Base-by-base conservation (phyloP, 2,888 invertebrate genomes). In the Chouioia cunea region DNA sequence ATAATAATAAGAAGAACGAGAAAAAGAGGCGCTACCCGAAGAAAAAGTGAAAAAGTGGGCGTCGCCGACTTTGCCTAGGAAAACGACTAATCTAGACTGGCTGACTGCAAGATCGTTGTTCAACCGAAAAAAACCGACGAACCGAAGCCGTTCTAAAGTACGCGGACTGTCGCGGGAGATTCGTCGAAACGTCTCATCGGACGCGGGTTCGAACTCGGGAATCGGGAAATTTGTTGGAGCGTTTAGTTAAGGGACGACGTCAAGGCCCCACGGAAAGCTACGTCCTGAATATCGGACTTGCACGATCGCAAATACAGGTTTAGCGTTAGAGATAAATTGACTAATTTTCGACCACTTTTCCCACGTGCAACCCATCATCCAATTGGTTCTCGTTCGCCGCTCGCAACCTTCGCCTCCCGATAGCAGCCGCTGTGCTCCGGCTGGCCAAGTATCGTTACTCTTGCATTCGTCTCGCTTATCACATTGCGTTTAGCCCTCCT, bases 331-430 rank as follows among this genome's bases (percentile, higher is more conserved):
- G 46, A 60, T 76, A 79, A 83, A 82, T 83, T 82, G 80, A 84
- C 83, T 83, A 83, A 83, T 83, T 83, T 83, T 83, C 79, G 82
- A 36, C 36, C 36, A 36, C 12, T 36, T 36, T 81, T 79, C 80
- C 74, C 69, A 68, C 44, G 54, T 36, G 48, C 57, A 57, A 70
- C 57, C 47, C 57, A 65, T 70, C 63, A 64, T 65, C 63, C 69
- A 65, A 67, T 73, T 70, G 58, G 16, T 73, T 20, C n/a, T 16
- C 73, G 76, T 76, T 73, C 73, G 56, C 75, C 74, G 72, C 65
- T 75, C 71, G 73, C 70, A 75, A 56, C 20, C 53, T 64, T 64
- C 44, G 58, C 62, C 36, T 69, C 62, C 62, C 69, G 46, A 70
- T 36, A 36, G 36, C 36, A 36, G 63, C 63, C 64, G 57, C 63